phyloP scores from a whole-genome alignment of 2,797 vertebrate species.

The Microctenopoma stevenorrisi region DNA sequence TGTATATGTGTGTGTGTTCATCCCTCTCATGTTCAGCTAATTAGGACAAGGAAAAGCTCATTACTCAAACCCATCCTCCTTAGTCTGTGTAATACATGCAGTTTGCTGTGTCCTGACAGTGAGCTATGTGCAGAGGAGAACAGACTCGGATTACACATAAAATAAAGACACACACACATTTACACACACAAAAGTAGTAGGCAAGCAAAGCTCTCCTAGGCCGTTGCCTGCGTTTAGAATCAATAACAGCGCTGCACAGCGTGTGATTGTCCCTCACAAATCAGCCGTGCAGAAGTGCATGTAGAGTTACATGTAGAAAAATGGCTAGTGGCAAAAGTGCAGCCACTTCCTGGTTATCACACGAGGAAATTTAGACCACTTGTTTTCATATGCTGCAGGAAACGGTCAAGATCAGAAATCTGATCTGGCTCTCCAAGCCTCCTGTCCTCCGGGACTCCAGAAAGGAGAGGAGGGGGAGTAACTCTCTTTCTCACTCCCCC shows the following conservation, averaged over 20 bases:
- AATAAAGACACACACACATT: conserved; percentile 51
- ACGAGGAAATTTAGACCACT: conserved; percentile 77
- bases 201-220: conserved; percentile 37
- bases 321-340: conserved; percentile 58
- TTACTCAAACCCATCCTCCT: conserved; percentile 89
- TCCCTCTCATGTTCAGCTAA: conserved; percentile 83
- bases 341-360: conserved; percentile 78
- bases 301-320: conserved; percentile 46
- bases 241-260: conserved; percentile 57
- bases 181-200: conserved; percentile 47
- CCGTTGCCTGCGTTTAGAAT: conserved; percentile 38
- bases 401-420: conserved; percentile 80
- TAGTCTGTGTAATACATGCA: conserved; percentile 80
- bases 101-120: conserved; percentile 82
- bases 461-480: conserved; percentile 66
- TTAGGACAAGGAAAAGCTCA: conserved; percentile 87
- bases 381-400: conserved; percentile 83
- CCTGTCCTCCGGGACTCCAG: conserved; percentile 78
- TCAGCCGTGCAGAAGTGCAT: conserved; percentile 36
- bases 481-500: neutral
- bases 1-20: conserved; percentile 56
- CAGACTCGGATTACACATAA: conserved; percentile 71
- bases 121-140: conserved; percentile 76
- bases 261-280: conserved; percentile 29
- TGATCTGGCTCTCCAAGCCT: conserved; percentile 80